These are phyloP conservation scores for Nephrotoma flavescens DNA, from an alignment of 2,888 invertebrate genomes.

Conservation along the genomic window DNA sequence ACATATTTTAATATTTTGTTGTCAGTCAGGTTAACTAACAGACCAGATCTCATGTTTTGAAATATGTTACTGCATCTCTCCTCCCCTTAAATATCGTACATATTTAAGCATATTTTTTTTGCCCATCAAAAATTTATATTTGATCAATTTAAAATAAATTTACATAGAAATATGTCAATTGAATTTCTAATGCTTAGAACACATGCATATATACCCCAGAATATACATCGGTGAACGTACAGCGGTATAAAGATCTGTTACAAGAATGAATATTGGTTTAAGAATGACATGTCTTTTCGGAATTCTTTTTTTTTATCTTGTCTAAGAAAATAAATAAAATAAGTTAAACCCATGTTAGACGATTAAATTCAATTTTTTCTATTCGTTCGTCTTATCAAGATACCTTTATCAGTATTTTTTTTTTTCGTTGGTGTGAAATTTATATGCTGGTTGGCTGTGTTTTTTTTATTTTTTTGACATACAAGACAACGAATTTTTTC, in stretches of 20 bases:
- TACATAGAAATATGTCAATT: not conserved
- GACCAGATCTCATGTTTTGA: not conserved
- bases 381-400: not conserved
- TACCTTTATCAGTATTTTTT: not conserved
- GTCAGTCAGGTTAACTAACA: not conserved
- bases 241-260: not conserved
- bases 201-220: not conserved
- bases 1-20: not conserved
- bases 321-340: not conserved
- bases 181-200: not conserved
- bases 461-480: not conserved
- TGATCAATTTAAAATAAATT: not conserved
- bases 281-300: not conserved
- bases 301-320: not conserved
- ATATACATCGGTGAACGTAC: not conserved
- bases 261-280: not conserved
- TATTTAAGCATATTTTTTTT: not conserved
- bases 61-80: not conserved
- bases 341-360: slow-evolving; percentile 2
- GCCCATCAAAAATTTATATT: not conserved
- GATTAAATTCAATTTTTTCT: slow-evolving; percentile 1
- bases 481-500: not conserved
- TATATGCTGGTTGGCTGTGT: not conserved
- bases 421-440: not conserved
- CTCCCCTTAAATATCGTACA: no score